Evolutionary conservation across 2,113 vertebrate species (phyloP).

Genomic region (Poeciliopsis occidentalis): DNA sequence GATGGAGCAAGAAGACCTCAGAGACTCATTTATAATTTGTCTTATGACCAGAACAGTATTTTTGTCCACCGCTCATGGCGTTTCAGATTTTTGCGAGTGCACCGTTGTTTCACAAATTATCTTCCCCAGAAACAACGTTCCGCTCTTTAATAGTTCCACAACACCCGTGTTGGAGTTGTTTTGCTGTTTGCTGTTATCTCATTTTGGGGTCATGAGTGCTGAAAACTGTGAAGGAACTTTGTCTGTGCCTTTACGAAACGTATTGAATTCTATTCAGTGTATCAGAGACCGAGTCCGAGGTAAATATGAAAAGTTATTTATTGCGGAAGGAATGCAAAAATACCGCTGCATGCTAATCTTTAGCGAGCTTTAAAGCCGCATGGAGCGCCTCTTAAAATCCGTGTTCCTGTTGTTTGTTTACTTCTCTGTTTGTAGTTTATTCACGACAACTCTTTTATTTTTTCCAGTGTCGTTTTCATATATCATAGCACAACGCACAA

Average conservation of each 20-base stretch:
- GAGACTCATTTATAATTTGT: no score
- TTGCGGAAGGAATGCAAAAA: no score
- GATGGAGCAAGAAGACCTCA: no score
- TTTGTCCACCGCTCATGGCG: no score
- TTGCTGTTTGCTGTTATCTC: no score
- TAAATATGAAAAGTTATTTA: slow-evolving; percentile 29
- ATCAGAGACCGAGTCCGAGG: slow-evolving; percentile 83
- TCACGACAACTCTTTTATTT: not conserved
- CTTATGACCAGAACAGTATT: no score
- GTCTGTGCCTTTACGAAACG: slow-evolving; percentile 72
- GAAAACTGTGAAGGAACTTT: slow-evolving; percentile 44
- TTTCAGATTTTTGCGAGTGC: no score
- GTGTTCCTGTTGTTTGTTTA: not conserved
- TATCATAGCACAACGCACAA: not conserved
- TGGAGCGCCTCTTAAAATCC: not conserved
- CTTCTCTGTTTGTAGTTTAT: not conserved
- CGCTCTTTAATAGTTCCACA: slow-evolving; percentile 48
- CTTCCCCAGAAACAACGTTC: slow-evolving; percentile 18
- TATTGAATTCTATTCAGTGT: slow-evolving; percentile 76
- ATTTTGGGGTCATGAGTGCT: slow-evolving; percentile 34
- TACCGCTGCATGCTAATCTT: not conserved
- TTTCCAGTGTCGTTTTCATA: not conserved
- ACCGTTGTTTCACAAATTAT: slow-evolving; percentile 11
- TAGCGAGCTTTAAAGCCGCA: slow-evolving; percentile 8
- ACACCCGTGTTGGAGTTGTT: slow-evolving; percentile 18